Conservation (phyloP, 2,888 invertebrate genomes). For the Parapristionchus giblindavisi region DNA sequence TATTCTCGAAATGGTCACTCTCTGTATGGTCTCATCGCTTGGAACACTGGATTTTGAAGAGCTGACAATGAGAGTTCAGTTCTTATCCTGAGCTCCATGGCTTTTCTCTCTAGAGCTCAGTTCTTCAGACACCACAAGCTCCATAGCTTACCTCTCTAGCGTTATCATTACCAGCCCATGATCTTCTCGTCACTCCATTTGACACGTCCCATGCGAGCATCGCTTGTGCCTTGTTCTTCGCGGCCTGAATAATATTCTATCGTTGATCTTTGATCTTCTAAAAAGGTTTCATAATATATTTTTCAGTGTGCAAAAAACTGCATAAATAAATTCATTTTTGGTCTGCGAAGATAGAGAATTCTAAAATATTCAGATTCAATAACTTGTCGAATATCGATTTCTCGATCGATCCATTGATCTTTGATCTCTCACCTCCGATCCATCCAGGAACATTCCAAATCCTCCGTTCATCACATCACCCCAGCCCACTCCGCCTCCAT, state of each 20-base stretch:
- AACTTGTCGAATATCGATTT: no score
- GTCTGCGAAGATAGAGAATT: no score
- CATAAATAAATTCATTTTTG: no score
- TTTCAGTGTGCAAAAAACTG: background rate
- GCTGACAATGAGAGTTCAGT: no score
- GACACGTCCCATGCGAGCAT: constrained; percentile 77
- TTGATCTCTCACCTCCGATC: constrained; percentile 65
- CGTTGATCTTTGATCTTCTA: background rate
- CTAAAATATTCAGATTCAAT: no score
- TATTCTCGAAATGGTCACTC: background rate
- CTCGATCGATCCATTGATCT: background rate
- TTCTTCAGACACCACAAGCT: background rate
- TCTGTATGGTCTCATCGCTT: no score
- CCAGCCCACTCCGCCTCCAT: constrained; percentile 72
- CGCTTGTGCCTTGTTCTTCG: constrained; percentile 71
- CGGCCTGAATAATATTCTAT: constrained; percentile 69
- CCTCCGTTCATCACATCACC: constrained; percentile 78
- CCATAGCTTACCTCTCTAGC: constrained; percentile 72
- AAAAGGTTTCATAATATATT: no score
- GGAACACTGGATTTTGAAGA: no score
- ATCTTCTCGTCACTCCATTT: constrained; percentile 75
- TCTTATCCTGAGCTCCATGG: background rate
- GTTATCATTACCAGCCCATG: constrained; percentile 76
- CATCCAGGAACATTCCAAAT: constrained; percentile 77
- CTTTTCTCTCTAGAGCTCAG: background rate